Base-by-base conservation (phyloP, 2,888 invertebrate genomes). In the Stegana nigrithorax region DNA sequence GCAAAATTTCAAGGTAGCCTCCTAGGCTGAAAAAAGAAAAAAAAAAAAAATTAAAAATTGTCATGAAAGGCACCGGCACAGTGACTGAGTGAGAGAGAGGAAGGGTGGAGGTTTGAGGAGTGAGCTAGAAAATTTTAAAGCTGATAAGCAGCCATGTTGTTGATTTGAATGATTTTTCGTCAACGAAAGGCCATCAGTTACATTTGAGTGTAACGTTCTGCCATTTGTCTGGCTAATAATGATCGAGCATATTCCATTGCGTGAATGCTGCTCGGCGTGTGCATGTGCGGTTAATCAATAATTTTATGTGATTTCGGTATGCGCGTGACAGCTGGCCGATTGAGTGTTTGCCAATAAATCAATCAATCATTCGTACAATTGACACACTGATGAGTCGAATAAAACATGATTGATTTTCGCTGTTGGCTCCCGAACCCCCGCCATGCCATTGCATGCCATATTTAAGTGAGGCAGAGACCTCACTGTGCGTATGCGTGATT, bases 281-380 rank as follows among this genome's bases (percentile, higher is more conserved):
- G 29, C 29, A 10, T 29, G 29, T 29, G 29, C 29, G 10, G 10
- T 7, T 42, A n/a, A n/a, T n/a, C n/a, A n/a, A n/a, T n/a, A n/a
- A n/a, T n/a, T n/a, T n/a, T n/a, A n/a, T n/a, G n/a, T n/a, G n/a
- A n/a, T n/a, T n/a, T n/a, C n/a, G n/a, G n/a, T n/a, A n/a, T n/a
- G n/a, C n/a, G n/a, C n/a, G n/a, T n/a, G n/a, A n/a, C n/a, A n/a
- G n/a, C n/a, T n/a, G n/a, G n/a, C n/a, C n/a, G n/a, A n/a, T n/a
- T 42, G 42, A 42, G 14, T 42, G 17, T 42, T 42, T 42, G 42
- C 42, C 42, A 42, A 42, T 42, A 42, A 14, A 42, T 42, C 42
- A 42, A 42, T 42, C 42, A 42, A 42, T 42, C 17, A n/a, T 3
- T 17, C 2, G 1, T 14, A n/a, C 42, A 42, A n/a, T n/a, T n/a